A percentile compares a stretch with the other conserved stretches of the same genome.
These are phyloP conservation scores for Empidonax alnorum DNA, from an alignment of 2,113 vertebrate species.

Conservation along the genomic window DNA sequence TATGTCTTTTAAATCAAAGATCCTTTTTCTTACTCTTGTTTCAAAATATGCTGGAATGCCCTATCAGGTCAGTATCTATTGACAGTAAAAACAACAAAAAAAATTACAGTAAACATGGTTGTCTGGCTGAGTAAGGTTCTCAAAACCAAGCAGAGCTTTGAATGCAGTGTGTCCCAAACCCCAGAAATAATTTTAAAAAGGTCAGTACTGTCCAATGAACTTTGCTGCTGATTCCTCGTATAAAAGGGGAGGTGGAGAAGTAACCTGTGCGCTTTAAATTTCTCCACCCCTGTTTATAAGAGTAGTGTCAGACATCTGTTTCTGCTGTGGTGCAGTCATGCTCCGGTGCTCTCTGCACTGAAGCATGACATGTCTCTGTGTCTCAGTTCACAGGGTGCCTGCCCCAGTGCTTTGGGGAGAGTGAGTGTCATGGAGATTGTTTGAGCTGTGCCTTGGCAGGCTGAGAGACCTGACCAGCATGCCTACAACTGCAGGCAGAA, in stretches of 20 bases:
- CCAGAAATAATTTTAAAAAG: background rate
- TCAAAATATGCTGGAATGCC: background rate
- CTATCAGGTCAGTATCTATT: background rate
- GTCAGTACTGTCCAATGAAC: background rate
- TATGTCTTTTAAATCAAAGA: background rate
- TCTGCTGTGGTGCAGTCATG: background rate
- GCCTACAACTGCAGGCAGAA: background rate
- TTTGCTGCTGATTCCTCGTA: background rate
- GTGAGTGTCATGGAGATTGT: rapidly evolving
- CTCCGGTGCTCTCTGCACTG: background rate
- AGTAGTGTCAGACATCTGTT: background rate
- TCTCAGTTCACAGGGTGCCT: background rate
- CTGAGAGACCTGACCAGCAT: background rate
- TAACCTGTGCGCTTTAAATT: background rate
- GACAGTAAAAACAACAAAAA: background rate
- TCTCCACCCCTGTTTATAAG: background rate
- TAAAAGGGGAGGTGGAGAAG: background rate
- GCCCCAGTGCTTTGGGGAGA: background rate
- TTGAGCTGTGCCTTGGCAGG: background rate
- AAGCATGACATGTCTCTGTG: background rate
- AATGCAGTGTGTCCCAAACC: background rate
- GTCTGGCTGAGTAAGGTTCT: background rate
- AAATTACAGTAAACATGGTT: background rate
- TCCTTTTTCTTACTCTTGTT: background rate
- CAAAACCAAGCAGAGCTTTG: background rate